These are phyloP conservation scores for Coreius guichenoti DNA, from an alignment of 2,797 vertebrate species.

Conservation along the genomic window DNA sequence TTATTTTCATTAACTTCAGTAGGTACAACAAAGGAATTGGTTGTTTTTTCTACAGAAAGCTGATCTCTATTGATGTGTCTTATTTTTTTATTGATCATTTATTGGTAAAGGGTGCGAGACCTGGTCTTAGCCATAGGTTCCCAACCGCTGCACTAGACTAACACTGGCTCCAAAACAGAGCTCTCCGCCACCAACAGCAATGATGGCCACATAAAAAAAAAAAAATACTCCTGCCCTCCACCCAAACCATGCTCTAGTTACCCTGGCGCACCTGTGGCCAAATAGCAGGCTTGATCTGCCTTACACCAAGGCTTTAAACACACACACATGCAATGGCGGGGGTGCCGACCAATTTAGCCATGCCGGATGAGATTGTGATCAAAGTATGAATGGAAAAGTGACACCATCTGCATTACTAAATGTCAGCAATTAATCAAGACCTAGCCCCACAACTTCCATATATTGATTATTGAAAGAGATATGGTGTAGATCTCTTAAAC, in stretches of 20 bases:
- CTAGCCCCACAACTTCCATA: neutral
- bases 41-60: no score
- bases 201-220: constrained; percentile 31
- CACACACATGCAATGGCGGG: constrained; percentile 17
- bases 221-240: constrained; percentile 21
- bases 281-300: constrained; percentile 51
- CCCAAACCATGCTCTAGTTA: constrained; percentile 47
- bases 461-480: neutral
- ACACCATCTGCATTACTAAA: constrained; percentile 19
- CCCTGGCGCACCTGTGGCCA: constrained; percentile 39
- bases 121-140: no score
- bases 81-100: no score
- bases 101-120: no score
- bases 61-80: no score
- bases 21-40: no score
- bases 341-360: constrained; percentile 26
- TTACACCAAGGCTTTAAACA: constrained; percentile 47
- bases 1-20: no score
- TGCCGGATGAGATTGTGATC: neutral
- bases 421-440: neutral
- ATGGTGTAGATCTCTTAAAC: neutral
- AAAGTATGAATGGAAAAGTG: constrained; percentile 29
- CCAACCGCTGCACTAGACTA: constrained; percentile 61
- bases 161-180: constrained; percentile 76
- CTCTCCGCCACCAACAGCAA: constrained; percentile 67